Evolutionary conservation across 2,113 vertebrate species (phyloP).

Genomic region (Marcusenius ussheri): DNA sequence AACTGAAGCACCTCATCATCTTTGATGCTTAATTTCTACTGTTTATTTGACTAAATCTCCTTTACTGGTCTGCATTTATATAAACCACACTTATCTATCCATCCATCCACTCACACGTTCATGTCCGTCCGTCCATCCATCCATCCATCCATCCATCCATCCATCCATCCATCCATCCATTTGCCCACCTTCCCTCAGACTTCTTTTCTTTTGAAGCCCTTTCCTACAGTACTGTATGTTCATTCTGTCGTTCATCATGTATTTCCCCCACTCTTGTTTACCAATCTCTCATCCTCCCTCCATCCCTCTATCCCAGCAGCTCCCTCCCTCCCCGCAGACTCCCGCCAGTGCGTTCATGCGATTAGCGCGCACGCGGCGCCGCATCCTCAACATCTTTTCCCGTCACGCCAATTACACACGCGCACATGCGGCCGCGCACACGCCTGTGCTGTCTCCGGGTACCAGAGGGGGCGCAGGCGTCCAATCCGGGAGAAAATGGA

Average conservation of each 20-base stretch:
- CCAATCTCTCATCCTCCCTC: background rate
- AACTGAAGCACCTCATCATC: background rate
- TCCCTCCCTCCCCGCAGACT: background rate
- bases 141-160: too few relatives aligned
- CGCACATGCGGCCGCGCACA: slow-evolving; percentile 7
- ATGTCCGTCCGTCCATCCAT: background rate
- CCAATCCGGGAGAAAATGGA: background rate
- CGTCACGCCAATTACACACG: slow-evolving; percentile 26
- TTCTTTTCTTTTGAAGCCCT: background rate
- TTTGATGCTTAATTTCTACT: background rate
- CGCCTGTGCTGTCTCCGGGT: background rate
- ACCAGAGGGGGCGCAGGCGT: background rate
- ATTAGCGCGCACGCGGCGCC: background rate
- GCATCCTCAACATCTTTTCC: slow-evolving; percentile 23
- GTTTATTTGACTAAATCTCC: background rate
- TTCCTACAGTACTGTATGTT: background rate
- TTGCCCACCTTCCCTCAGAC: background rate
- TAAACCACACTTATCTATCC: background rate
- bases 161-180: background rate
- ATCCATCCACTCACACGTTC: background rate
- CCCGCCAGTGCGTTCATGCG: slow-evolving; percentile 13
- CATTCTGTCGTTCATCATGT: background rate
- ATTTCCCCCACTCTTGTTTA: background rate
- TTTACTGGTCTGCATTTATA: background rate
- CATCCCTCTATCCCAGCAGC: background rate